Evolutionary conservation across 1,140 invertebrate species (phyloP).

Genomic region (Maconellicoccus hirsutus): DNA sequence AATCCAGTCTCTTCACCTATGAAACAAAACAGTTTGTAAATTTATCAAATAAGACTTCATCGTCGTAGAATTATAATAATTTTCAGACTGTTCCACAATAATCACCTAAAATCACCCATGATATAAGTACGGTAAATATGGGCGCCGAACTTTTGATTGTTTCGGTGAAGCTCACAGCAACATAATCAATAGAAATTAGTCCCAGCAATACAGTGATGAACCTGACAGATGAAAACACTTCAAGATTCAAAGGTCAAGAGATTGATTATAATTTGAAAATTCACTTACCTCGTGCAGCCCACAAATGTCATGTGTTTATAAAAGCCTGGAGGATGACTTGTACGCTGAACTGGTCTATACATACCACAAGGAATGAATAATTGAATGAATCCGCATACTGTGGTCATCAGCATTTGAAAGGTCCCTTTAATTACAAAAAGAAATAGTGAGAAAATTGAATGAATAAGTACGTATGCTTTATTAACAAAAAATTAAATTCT

Average conservation of each 20-base stretch:
- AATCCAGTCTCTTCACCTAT: conserved; percentile 58
- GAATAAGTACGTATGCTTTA: background rate
- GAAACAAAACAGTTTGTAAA: too few relatives aligned
- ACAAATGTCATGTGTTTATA: conserved; percentile 65
- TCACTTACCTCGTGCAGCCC: conserved; percentile 54
- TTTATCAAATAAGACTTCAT: too few relatives aligned
- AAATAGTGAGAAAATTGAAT: conserved; percentile 5
- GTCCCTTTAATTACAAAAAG: conserved; percentile 40
- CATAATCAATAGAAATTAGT: conserved; percentile 66
- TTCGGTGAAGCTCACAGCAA: conserved; percentile 76
- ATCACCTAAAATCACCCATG: conserved; percentile 54
- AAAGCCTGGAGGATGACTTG: conserved; percentile 55
- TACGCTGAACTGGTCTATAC: conserved; percentile 47
- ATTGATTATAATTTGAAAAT: background rate
- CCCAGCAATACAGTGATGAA: conserved; percentile 65
- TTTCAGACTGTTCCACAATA: conserved; percentile 21
- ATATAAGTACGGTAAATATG: conserved; percentile 69
- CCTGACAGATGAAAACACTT: conserved; percentile 36
- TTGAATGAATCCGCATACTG: conserved; percentile 62
- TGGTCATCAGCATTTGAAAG: conserved; percentile 66
- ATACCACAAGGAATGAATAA: conserved; percentile 63
- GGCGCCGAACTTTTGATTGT: conserved; percentile 78
- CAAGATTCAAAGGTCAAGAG: background rate
- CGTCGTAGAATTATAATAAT: too few relatives aligned
- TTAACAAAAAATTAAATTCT: conserved; percentile 27